Evolutionary conservation across 2,888 invertebrate species (phyloP).

Genomic region (Pycnomerus fuliginosus): DNA sequence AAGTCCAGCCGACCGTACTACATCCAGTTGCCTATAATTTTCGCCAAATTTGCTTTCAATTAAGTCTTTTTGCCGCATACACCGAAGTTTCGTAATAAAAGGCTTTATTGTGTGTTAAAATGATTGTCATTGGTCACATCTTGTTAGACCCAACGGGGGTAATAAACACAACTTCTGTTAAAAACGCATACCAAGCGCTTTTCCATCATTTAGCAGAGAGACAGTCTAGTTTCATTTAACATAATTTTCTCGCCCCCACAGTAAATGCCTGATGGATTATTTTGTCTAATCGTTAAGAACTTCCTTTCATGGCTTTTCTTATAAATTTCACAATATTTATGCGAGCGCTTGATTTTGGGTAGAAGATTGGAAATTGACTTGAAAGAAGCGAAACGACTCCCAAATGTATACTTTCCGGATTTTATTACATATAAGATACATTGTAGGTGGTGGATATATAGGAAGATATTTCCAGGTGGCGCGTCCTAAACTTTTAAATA

Average conservation of each 20-base stretch:
- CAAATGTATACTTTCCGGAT: slow-evolving; percentile 35
- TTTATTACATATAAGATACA: slow-evolving; percentile 41
- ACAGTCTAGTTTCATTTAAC: background rate
- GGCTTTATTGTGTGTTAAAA: too few species aligned
- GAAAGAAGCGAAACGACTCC: slow-evolving; percentile 35
- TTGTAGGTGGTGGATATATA: slow-evolving; percentile 31
- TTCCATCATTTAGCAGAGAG: background rate
- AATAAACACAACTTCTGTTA: too few species aligned
- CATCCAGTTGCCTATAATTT: too few species aligned
- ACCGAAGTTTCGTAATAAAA: too few species aligned
- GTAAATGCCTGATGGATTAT: background rate
- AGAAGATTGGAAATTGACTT: slow-evolving; percentile 34
- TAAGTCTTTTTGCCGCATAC: too few species aligned
- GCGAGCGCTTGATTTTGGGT: slow-evolving; percentile 28
- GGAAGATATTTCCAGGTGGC: slow-evolving; percentile 22
- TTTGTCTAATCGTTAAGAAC: background rate
- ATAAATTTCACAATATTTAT: slow-evolving; percentile 30
- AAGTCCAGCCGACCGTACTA: too few species aligned
- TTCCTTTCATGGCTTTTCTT: slow-evolving; percentile 10
- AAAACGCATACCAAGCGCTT: background rate
- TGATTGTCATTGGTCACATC: too few species aligned
- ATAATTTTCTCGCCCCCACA: background rate
- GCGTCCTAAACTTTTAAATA: slow-evolving; percentile 17
- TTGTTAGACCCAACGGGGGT: too few species aligned
- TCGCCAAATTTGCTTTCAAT: too few species aligned